Evolutionary conservation across 1,140 invertebrate genomes (phyloP).

Genomic region (Drosophila triauraria): DNA sequence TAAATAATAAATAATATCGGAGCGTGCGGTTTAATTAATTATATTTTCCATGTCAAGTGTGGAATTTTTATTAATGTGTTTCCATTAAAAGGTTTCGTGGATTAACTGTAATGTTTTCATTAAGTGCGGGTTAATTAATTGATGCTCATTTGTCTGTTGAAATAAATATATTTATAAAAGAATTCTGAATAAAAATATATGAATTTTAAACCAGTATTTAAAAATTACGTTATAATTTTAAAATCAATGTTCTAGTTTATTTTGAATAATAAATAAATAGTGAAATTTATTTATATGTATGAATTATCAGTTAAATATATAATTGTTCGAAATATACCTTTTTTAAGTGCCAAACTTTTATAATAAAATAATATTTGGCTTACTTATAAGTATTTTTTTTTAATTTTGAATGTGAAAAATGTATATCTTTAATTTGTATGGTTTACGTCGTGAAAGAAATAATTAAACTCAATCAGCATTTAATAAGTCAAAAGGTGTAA

Average conservation of each 20-base stretch:
- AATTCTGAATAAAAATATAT: too few species aligned
- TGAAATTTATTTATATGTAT: too few species aligned
- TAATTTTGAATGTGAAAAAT: background rate
- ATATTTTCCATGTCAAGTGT: conserved; percentile 11
- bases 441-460: background rate
- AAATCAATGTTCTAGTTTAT: background rate
- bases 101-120: conserved; percentile 12
- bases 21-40: conserved; percentile 33
- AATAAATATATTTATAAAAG: background rate
- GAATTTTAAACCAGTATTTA: too few species aligned
- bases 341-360: too few species aligned
- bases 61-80: conserved; percentile 33
- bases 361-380: too few species aligned
- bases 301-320: background rate
- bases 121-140: conserved; percentile 17
- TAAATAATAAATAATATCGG: conserved; percentile 14
- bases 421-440: background rate
- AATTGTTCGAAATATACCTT: too few species aligned
- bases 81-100: conserved; percentile 26
- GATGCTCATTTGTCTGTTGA: background rate
- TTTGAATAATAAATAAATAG: too few species aligned
- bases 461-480: background rate
- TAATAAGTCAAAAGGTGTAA: too few species aligned
- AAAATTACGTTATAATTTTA: too few species aligned
- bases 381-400: too few species aligned